These are phyloP conservation scores for Andricus curvator DNA, from an alignment of 2,888 invertebrate genomes.

Conservation along the genomic window DNA sequence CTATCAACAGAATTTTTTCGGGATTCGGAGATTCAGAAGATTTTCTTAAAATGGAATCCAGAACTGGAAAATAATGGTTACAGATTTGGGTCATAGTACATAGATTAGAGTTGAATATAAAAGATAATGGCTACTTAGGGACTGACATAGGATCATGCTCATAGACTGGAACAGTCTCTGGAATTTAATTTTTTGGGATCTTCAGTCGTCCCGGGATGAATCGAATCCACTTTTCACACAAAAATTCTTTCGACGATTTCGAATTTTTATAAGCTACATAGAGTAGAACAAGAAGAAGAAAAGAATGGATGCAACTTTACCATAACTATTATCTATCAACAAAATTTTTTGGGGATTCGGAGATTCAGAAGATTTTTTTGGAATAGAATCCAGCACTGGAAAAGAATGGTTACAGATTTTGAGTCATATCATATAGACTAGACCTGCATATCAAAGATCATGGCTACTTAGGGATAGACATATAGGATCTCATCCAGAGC, in stretches of 20 bases:
- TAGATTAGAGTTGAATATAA: neutral
- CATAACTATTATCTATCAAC: no score
- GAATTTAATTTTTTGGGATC: no score
- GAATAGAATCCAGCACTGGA: neutral
- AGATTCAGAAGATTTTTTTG: no score
- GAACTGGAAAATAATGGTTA: neutral
- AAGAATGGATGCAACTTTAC: no score
- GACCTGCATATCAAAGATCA: neutral
- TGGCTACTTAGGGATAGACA: constrained; percentile 1
- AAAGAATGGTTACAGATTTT: neutral
- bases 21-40: no score
- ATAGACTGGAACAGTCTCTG: constrained; percentile 40
- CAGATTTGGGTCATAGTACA: neutral
- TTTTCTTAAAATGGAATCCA: neutral
- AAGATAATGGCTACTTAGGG: neutral
- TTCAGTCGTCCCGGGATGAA: no score
- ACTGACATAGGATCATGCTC: constrained; percentile 16
- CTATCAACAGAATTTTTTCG: no score
- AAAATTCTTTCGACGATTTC: no score
- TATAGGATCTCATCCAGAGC: constrained; percentile 19
- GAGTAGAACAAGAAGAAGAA: no score
- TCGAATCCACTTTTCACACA: no score
- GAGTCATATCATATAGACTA: neutral
- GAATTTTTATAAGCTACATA: no score
- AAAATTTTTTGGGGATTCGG: no score